Evolutionary conservation across 2,888 invertebrate species (phyloP).

Genomic region (Drosophila incognita): DNA sequence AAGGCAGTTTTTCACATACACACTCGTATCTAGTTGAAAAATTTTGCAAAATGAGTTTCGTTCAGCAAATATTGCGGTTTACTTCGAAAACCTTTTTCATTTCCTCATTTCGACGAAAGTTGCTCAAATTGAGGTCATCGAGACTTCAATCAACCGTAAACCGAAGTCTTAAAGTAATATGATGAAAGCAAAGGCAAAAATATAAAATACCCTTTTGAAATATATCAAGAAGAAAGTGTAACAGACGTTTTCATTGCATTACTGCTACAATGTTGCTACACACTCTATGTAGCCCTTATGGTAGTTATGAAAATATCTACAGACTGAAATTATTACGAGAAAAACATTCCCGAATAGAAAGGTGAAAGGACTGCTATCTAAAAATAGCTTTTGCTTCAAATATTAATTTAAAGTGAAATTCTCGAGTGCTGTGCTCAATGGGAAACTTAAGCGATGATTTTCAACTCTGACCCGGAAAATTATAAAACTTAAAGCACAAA

Average conservation of each 20-base stretch:
- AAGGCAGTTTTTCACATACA: conserved; percentile 9
- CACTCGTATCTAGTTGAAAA: conserved; percentile 19
- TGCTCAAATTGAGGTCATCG: conserved; percentile 30
- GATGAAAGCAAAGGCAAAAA: conserved; percentile 22
- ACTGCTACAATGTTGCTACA: conserved; percentile 23
- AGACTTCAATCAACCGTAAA: conserved; percentile 34
- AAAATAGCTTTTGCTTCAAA: conserved; percentile 8
- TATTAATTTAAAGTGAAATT: conserved; percentile 31
- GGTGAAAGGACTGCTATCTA: conserved; percentile 1
- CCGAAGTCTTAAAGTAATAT: conserved; percentile 25
- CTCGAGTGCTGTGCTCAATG: neutral
- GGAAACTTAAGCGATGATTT: neutral
- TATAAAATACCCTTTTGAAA: conserved; percentile 34
- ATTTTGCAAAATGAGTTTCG: conserved; percentile 35
- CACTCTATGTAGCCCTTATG: conserved; percentile 3
- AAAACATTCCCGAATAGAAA: neutral
- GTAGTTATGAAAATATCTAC: neutral
- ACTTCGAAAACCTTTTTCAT: conserved; percentile 42
- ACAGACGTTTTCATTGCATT: conserved; percentile 13
- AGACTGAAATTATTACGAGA: neutral
- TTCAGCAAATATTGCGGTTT: conserved; percentile 22
- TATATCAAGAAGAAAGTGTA: conserved; percentile 10
- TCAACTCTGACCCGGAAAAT: neutral
- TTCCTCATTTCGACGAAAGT: conserved; percentile 19
- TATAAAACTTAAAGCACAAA: conserved; percentile 16